Evolutionary conservation across 2,888 invertebrate species (phyloP).

Genomic region (Dasysyrphus tricinctus): DNA sequence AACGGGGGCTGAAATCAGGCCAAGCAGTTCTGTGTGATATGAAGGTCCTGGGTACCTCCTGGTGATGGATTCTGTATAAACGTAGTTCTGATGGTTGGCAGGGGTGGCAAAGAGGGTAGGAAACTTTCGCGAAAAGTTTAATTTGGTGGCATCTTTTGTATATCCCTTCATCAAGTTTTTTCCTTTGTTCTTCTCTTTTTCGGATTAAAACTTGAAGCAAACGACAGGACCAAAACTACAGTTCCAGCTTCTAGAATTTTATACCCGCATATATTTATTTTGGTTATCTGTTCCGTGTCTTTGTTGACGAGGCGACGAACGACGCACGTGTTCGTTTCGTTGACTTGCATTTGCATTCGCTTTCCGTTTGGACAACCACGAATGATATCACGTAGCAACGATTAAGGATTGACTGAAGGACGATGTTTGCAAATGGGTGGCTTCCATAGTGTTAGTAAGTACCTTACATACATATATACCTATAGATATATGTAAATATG

Average conservation of each 20-base stretch:
- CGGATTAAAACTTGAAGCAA: conserved; percentile 47
- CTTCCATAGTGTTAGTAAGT: not conserved
- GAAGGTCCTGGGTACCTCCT: not conserved
- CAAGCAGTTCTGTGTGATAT: not conserved
- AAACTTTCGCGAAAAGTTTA: conserved; percentile 51
- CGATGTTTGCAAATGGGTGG: conserved; percentile 2
- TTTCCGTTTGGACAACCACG: conserved; percentile 62
- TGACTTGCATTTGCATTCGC: conserved; percentile 48
- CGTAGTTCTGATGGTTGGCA: not conserved
- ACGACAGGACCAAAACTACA: conserved; percentile 23
- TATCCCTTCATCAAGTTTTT: conserved; percentile 33
- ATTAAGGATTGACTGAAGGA: conserved; percentile 60
- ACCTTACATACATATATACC: no score
- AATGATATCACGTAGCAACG: conserved; percentile 71
- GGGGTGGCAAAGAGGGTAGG: not conserved
- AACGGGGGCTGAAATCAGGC: no score
- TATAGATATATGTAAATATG: no score
- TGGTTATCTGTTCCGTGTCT: conserved; percentile 25
- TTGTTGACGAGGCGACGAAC: conserved; percentile 2
- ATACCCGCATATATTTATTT: conserved; percentile 1
- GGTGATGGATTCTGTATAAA: not conserved
- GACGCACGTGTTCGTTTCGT: conserved; percentile 32
- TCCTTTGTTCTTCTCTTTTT: conserved; percentile 13
- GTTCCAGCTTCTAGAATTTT: not conserved
- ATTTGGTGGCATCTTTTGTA: conserved; percentile 37